Base-by-base conservation (phyloP, 2,797 vertebrate species). In the Catharus ustulatus region DNA sequence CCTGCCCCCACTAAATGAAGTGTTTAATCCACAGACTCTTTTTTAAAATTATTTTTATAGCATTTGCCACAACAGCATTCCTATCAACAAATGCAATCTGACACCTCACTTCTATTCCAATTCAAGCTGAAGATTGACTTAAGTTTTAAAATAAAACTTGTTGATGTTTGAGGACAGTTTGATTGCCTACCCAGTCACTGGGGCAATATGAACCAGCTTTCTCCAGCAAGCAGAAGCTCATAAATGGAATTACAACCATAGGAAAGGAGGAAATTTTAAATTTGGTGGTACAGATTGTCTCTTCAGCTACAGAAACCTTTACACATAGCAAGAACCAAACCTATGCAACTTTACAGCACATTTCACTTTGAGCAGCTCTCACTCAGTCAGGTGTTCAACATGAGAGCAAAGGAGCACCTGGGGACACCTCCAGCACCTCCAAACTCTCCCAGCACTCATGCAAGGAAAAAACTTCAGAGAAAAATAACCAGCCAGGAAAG, bases 321-420 rank as follows among this genome's bases (percentile, higher is more conserved):
- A 51, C n/a, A 42, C 19, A 4, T 29, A 87, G 68, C 51, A 21
- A 66, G 34, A 17, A 34, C 24, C n/a, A 79, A 85, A 63, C 15
- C 24, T 16, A 51, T 17, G 45, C 24, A 62, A 7, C 32, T 57
- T 69, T 4, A 15, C 5, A 22, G 11, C 22, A 4, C 3, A 0
- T 38, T 34, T 57, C 45, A 49, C 43, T 15, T 13, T 3, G 42
- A 54, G 32, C 36, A 80, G 58, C 40, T 27, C 30, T 49, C 15
- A 10, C 55, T 3, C 58, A 57, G 38, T 10, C 81, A 80, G 61
- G 32, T 17, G 42, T 12, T 48, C 64, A 45, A 2, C 5, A 7
- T 1, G 5, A 32, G 3, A 20, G 36, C 14, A 24, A 52, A 76
- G 61, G 6, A 62, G 46, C 1, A 24, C 32, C 66, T 16, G 21